Evolutionary conservation across 2,113 vertebrate species (phyloP).

Genomic region (Diglossa brunneiventris): DNA sequence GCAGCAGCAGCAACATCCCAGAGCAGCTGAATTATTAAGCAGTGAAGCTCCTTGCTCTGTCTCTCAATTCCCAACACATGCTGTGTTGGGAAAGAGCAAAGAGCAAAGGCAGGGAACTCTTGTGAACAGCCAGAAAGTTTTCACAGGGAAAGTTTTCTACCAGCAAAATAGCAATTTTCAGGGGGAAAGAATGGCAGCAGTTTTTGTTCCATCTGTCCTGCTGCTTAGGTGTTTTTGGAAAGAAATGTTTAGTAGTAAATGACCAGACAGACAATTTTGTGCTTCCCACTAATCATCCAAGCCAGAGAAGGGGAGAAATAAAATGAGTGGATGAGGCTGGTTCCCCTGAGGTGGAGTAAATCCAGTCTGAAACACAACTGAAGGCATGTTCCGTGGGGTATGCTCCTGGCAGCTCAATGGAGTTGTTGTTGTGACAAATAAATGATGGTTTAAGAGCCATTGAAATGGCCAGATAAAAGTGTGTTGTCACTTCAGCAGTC

Average conservation of each 20-base stretch:
- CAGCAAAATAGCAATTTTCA: neutral
- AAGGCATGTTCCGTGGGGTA: neutral
- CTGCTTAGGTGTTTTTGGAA: neutral
- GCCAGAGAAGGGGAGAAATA: conserved; percentile 19
- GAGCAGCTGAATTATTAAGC: conserved; percentile 35
- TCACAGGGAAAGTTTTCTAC: neutral
- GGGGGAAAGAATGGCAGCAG: neutral
- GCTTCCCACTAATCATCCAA: conserved; percentile 7
- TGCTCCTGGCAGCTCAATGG: conserved; percentile 28
- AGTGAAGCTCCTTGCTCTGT: neutral
- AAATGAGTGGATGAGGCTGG: conserved; percentile 42
- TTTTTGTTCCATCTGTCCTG: neutral
- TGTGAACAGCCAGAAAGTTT: conserved; percentile 13
- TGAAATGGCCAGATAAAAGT: conserved; percentile 60
- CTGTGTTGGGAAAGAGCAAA: neutral
- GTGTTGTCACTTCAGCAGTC: conserved; percentile 32
- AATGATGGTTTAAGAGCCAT: conserved; percentile 42
- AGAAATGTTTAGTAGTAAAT: conserved; percentile 18
- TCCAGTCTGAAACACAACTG: conserved; percentile 39
- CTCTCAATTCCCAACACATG: neutral
- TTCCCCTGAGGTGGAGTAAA: neutral
- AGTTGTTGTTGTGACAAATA: conserved; percentile 54
- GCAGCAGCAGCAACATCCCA: neutral
- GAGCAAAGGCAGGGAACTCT: neutral
- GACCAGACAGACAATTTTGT: conserved; percentile 39